Conservation (phyloP, 2,113 vertebrate genomes). For the Tinamus guttatus region DNA sequence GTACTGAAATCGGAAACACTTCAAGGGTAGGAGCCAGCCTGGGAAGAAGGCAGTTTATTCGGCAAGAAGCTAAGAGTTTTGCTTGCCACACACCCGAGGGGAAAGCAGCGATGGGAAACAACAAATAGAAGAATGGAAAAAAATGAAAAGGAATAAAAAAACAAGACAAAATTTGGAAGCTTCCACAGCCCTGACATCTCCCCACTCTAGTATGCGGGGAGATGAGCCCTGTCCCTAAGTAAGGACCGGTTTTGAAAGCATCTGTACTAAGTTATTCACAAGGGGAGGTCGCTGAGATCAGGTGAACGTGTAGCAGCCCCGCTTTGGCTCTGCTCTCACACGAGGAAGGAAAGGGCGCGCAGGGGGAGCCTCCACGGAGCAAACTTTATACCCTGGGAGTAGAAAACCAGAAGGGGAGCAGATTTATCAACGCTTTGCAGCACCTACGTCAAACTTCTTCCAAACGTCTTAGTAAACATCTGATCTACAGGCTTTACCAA, state of each 20-base stretch:
- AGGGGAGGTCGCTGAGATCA: not conserved
- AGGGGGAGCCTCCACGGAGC: conserved; percentile 26
- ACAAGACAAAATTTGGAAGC: not conserved
- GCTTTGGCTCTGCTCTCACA: conserved; percentile 55
- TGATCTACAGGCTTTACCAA: not conserved
- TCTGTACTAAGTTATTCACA: not conserved
- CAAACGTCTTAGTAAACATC: not conserved
- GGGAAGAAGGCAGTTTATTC: not conserved
- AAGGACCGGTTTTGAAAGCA: not conserved
- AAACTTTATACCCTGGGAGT: not conserved
- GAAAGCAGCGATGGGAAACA: not conserved
- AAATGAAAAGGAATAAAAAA: not conserved
- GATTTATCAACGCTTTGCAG: not conserved
- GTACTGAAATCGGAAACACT: not conserved
- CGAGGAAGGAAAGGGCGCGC: not conserved
- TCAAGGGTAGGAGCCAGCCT: not conserved
- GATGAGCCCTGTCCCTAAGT: not conserved
- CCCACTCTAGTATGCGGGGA: not conserved
- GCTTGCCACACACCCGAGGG: not conserved
- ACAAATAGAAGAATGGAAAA: not conserved
- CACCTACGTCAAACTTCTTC: not conserved
- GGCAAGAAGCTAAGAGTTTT: not conserved
- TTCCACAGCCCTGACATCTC: not conserved
- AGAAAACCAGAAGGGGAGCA: not conserved
- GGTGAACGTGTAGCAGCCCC: not conserved